Percentiles rank a stretch among this genome's conserved stretches.
phyloP scores from a whole-genome alignment of 2,113 vertebrate genomes.

The Mohoua ochrocephala region DNA sequence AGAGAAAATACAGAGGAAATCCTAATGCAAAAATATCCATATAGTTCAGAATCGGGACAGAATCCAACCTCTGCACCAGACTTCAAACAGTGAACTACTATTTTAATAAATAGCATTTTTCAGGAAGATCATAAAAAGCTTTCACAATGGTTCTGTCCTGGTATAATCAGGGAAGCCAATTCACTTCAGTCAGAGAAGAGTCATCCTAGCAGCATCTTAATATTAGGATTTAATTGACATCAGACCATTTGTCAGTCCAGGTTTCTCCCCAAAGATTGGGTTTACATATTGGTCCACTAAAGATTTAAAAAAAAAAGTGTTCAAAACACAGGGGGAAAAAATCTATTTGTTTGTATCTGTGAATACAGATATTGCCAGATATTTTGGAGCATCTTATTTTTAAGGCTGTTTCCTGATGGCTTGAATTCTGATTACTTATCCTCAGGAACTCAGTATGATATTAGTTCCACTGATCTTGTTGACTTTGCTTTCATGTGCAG shows the following conservation, averaged over 20 bases:
- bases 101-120: slow-evolving; percentile 2
- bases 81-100: not conserved
- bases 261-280: not conserved
- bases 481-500: slow-evolving; percentile 46
- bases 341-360: not conserved
- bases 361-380: not conserved
- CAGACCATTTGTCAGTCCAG: not conserved
- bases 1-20: slow-evolving; percentile 8
- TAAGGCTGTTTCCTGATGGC: not conserved
- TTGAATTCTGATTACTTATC: slow-evolving; percentile 39
- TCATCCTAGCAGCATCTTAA: not conserved
- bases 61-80: not conserved
- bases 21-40: not conserved
- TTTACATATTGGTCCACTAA: not conserved
- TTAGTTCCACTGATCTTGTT: slow-evolving; percentile 40
- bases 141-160: not conserved
- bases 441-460: slow-evolving; percentile 9
- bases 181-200: not conserved
- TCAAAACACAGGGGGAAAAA: not conserved
- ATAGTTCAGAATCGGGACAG: not conserved
- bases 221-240: not conserved
- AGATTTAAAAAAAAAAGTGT: not conserved
- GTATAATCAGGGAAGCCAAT: not conserved
- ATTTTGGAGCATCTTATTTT: slow-evolving; percentile 11
- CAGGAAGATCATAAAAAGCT: not conserved